Evolutionary conservation across 2,113 vertebrate species (phyloP).

Genomic region (Notarius quadriscutis): DNA sequence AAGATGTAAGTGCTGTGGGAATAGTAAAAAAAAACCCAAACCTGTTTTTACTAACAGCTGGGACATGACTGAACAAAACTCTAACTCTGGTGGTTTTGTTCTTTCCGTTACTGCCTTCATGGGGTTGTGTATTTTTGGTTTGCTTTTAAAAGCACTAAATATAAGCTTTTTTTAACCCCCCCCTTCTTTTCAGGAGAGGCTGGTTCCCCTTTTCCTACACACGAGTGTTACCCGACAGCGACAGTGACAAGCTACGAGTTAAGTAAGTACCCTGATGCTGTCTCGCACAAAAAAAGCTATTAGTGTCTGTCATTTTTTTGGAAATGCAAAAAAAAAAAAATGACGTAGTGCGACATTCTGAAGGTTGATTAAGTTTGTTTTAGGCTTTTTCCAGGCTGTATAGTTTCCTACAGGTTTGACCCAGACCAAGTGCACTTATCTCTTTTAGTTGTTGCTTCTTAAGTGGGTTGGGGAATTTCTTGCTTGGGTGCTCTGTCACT

Average conservation of each 20-base stretch:
- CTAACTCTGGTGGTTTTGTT: background rate
- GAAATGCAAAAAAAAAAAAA: background rate
- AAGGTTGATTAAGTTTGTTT: background rate
- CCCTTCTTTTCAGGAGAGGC: constrained; percentile 80
- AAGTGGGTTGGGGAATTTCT: constrained; percentile 11
- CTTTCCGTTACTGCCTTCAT: background rate
- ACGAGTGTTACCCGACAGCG: constrained; percentile 84
- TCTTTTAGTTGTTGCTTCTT: constrained; percentile 3
- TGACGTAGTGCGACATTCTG: background rate
- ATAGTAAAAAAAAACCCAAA: background rate
- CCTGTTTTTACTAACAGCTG: constrained; percentile 3
- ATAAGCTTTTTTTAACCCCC: background rate
- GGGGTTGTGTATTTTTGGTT: background rate
- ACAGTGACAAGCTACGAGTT: constrained; percentile 82
- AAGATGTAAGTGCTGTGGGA: constrained; percentile 80
- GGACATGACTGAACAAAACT: background rate
- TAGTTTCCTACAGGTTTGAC: background rate
- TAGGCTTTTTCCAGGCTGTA: background rate
- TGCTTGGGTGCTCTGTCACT: constrained; percentile 29
- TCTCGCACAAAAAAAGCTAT: background rate
- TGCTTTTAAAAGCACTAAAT: background rate
- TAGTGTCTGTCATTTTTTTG: background rate
- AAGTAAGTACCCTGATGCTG: constrained; percentile 75
- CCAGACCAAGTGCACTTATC: background rate
- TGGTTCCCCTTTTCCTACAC: constrained; percentile 99